phyloP scores from a whole-genome alignment of 2,888 invertebrate species.

The Glyphotaelius pellucidus region DNA sequence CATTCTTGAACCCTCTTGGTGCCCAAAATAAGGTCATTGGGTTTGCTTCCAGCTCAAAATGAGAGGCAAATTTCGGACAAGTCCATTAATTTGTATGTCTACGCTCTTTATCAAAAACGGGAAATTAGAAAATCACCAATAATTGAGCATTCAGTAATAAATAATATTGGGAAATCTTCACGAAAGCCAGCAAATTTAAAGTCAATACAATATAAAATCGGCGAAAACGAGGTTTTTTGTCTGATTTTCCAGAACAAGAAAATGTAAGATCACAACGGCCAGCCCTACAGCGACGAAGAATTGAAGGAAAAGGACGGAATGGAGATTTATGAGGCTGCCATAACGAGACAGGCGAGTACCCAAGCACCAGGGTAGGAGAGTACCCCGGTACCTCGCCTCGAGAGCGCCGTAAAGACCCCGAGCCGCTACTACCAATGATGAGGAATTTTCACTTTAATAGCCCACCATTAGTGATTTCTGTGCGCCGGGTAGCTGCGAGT shows the following conservation, averaged over 20 bases:
- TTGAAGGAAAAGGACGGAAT: conserved; percentile 59
- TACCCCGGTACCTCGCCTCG: conserved; percentile 59
- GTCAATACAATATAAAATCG: background rate
- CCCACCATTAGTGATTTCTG: conserved; percentile 65
- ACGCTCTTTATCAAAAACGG: too few species aligned
- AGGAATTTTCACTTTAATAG: conserved; percentile 66
- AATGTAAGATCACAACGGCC: background rate
- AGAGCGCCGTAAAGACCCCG: conserved; percentile 63
- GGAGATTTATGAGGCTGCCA: conserved; percentile 75
- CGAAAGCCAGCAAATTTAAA: too few species aligned
- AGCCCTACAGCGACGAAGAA: conserved; percentile 30
- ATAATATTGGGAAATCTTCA: background rate
- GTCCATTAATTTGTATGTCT: too few species aligned
- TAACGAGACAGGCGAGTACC: conserved; percentile 72
- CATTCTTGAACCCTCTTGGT: too few species aligned
- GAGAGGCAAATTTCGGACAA: too few species aligned
- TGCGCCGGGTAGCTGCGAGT: conserved; percentile 41
- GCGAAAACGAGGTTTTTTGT: background rate
- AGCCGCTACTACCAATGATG: conserved; percentile 64
- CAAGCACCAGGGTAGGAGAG: conserved; percentile 57
- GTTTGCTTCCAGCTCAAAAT: too few species aligned
- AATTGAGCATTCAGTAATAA: background rate
- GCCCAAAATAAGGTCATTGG: too few species aligned
- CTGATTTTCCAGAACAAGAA: background rate
- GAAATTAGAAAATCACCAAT: too few species aligned